phyloP scores from a whole-genome alignment of 2,888 invertebrate genomes.

The Linnaemya vulpina region DNA sequence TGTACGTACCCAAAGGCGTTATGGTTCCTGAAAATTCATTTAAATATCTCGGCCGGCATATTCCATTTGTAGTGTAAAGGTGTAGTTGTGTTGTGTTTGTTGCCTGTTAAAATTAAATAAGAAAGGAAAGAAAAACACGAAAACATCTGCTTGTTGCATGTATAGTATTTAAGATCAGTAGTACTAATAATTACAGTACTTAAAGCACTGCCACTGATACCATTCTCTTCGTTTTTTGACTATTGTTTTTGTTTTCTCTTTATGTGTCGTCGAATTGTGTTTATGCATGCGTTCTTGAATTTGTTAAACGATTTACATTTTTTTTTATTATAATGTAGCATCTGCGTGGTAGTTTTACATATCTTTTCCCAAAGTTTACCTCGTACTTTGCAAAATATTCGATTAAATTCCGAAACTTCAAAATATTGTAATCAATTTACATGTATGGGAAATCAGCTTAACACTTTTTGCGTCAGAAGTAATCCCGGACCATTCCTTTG shows the following conservation, averaged over 20 bases:
- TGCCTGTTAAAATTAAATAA: constrained; percentile 51
- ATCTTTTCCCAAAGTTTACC: too few relatives aligned
- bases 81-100: constrained; percentile 27
- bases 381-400: too few relatives aligned
- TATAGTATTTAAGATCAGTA: constrained; percentile 70
- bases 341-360: constrained; percentile 44
- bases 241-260: constrained; percentile 32
- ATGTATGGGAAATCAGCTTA: too few relatives aligned
- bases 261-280: constrained; percentile 34
- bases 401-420: too few relatives aligned
- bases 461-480: too few relatives aligned
- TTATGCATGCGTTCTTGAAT: constrained; percentile 25
- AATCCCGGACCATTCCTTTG: too few relatives aligned
- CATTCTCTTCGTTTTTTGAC: constrained; percentile 30
- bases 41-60: constrained; percentile 28
- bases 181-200: constrained; percentile 33
- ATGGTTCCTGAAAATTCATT: constrained; percentile 77
- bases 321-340: constrained; percentile 29
- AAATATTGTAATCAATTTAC: too few relatives aligned
- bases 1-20: constrained; percentile 73
- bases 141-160: constrained; percentile 79
- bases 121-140: constrained; percentile 45
- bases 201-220: constrained; percentile 35
- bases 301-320: constrained; percentile 35
- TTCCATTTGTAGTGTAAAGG: constrained; percentile 17